Evolutionary conservation across 2,888 invertebrate species (phyloP), one percentile per base, ranked within the genome.

Genomic region (Zeuzera pyrina): DNA sequence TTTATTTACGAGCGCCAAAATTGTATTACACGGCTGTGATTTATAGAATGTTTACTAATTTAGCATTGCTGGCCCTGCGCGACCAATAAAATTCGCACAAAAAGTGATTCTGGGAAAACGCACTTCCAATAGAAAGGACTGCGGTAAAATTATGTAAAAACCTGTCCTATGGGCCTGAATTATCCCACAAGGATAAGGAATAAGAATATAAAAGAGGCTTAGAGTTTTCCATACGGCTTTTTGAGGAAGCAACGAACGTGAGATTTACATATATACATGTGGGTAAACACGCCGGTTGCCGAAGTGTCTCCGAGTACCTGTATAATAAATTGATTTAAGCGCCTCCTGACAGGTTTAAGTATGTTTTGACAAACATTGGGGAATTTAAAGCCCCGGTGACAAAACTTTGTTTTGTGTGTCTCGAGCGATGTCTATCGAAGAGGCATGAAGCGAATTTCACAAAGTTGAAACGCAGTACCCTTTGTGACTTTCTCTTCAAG

Each of bases 241-340:
- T 70, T 62, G 64, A 66, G 66, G 68, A 56, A 71, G 70, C 65
- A 69, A 65, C 65, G 70, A 68, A 73, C 62, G 60, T 49, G 49
- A 68, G 68, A 76, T 79, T 77, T 77, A 69, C 77, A 77, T 78
- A 74, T 57, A 66, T 64, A 68, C 63, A 64, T 60, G 42, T 38
- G 41, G 41, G 45, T 66, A 70, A 72, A 71, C 66, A 73, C 62
- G 66, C 53, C 61, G 60, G 59, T 56, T 61, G 57, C 55, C 60
- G 56, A 70, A 73, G 70, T 61, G 58, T 72, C 65, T 62, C 59
- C 55, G 55, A 69, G 72, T 68, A 73, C 70, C 66, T 77, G 71
- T 72, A 71, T 74, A 72, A 77, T 73, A 77, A 78, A 81, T 79
- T 78, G 78, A 78, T 79, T 79, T 78, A 79, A 73, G 77, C 76